These are phyloP conservation scores for Sialis fuliginosa DNA, from an alignment of 2,888 invertebrate species.

Conservation along the genomic window DNA sequence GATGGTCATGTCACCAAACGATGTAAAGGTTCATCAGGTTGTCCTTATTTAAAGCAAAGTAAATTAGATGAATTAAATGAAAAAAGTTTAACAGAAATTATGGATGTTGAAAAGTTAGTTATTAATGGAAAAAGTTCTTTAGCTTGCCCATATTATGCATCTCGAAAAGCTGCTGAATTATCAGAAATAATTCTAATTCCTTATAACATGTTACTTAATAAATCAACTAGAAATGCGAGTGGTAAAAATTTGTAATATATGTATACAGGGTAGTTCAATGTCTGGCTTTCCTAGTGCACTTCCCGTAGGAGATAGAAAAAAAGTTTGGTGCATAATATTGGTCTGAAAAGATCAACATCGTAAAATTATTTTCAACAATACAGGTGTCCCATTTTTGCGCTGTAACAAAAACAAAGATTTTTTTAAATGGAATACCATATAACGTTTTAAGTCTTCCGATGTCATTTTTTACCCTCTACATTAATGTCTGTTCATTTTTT, in stretches of 20 bases:
- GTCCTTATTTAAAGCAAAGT: conserved; percentile 47
- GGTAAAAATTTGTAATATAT: conserved; percentile 21
- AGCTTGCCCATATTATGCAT: conserved; percentile 90
- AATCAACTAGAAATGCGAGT: conserved; percentile 53
- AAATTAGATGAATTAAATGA: conserved; percentile 46
- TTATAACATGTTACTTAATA: conserved; percentile 66
- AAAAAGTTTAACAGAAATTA: conserved; percentile 44
- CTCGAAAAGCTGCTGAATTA: conserved; percentile 61
- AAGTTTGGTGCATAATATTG: no score
- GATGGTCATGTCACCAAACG: conserved; percentile 46
- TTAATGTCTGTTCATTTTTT: no score
- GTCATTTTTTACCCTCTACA: no score
- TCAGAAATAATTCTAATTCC: conserved; percentile 69
- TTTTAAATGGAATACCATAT: no score
- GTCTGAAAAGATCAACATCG: no score
- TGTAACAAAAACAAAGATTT: no score
- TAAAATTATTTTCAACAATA: no score
- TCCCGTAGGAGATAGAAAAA: no score
- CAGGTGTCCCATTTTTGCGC: no score
- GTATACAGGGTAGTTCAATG: not conserved
- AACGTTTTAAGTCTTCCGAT: no score
- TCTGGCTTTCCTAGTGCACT: not conserved
- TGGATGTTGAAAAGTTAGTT: conserved; percentile 79
- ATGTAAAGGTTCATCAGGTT: conserved; percentile 38
- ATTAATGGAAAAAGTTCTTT: conserved; percentile 44